Evolutionary conservation across 2,888 invertebrate species (phyloP).

Genomic region (Diarsia mendica): DNA sequence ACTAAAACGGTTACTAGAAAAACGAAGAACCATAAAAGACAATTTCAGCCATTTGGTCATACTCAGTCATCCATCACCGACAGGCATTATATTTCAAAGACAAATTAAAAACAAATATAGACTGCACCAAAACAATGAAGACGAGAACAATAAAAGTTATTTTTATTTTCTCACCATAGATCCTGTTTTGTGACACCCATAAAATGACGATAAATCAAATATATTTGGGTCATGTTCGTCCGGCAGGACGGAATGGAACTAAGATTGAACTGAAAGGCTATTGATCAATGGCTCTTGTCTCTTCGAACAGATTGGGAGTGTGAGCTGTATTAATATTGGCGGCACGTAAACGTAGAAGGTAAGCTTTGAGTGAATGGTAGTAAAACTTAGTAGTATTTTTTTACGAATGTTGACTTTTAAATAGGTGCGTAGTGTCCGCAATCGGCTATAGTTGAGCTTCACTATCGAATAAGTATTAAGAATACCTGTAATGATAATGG

Average conservation of each 20-base stretch:
- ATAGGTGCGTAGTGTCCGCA: not conserved
- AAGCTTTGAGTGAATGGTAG: not conserved
- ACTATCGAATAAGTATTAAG: no score
- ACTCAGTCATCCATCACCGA: not conserved
- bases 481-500: no score
- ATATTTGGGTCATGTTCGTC: slow-evolving; percentile 56
- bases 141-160: slow-evolving; percentile 49
- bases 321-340: slow-evolving; percentile 28
- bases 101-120: slow-evolving; percentile 11
- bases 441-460: no score
- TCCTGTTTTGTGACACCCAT: slow-evolving; percentile 53
- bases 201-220: slow-evolving; percentile 59
- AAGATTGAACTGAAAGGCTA: slow-evolving; percentile 50
- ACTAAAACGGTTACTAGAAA: not conserved
- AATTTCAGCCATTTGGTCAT: not conserved
- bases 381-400: not conserved
- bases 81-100: not conserved
- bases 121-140: slow-evolving; percentile 29
- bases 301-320: slow-evolving; percentile 27
- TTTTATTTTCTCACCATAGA: slow-evolving; percentile 51
- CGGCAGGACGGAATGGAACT: slow-evolving; percentile 40
- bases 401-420: not conserved
- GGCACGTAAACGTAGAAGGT: slow-evolving; percentile 16
- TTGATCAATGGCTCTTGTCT: slow-evolving; percentile 49
- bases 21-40: not conserved